Conservation (phyloP, 2,797 vertebrate genomes). For the Mus caroli region DNA sequence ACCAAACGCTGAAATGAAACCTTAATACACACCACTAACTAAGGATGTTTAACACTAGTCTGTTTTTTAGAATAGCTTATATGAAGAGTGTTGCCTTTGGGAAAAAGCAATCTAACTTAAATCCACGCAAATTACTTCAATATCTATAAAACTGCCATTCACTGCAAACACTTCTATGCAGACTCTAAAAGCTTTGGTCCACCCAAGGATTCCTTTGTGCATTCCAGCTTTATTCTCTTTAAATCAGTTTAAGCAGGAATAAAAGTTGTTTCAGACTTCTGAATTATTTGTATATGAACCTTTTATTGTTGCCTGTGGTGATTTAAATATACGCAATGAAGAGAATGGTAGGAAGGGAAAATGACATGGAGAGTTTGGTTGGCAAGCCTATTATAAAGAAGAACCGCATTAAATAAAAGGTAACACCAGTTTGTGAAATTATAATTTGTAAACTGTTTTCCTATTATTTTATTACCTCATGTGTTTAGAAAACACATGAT, state of each 20-base stretch:
- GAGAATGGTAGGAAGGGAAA: neutral
- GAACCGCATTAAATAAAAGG: neutral
- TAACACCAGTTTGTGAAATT: neutral
- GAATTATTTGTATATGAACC: neutral
- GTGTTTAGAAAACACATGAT: neutral
- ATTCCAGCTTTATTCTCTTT: conserved; percentile 40
- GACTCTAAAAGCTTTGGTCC: conserved; percentile 56
- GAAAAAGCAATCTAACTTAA: conserved; percentile 68
- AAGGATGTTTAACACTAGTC: conserved; percentile 75
- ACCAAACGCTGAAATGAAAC: conserved; percentile 81
- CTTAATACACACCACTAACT: conserved; percentile 82
- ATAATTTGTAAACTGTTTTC: neutral
- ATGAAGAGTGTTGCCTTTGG: conserved; percentile 79
- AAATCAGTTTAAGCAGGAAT: conserved; percentile 39
- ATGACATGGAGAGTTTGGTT: neutral
- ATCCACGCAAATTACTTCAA: conserved; percentile 70
- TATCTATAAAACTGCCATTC: conserved; percentile 49
- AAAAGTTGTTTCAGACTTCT: neutral
- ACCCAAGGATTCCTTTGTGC: conserved; percentile 2
- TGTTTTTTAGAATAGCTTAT: conserved; percentile 76
- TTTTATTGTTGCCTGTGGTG: neutral
- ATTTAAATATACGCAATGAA: neutral
- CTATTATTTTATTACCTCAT: neutral
- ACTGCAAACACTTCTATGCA: conserved; percentile 44
- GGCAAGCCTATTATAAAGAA: conserved; percentile 1